A percentile compares a stretch with the other conserved stretches of the same genome.
phyloP scores from a whole-genome alignment of 2,113 vertebrate genomes.

The Corythaeola cristata region DNA sequence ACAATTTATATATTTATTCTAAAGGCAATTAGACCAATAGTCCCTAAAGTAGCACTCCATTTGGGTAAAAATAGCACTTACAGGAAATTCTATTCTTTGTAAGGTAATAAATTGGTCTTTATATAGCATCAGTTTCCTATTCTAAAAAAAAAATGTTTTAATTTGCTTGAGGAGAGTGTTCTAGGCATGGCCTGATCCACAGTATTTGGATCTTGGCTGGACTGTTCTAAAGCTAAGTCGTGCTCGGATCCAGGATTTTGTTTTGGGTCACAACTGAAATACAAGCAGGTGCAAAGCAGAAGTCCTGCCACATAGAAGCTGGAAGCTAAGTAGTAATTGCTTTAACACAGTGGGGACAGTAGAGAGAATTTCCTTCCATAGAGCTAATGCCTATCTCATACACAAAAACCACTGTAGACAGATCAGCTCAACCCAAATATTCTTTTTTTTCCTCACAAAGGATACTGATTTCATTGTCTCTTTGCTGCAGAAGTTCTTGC shows the following conservation, averaged over 20 bases:
- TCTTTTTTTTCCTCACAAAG: conserved; percentile 65
- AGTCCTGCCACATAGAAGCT: not conserved
- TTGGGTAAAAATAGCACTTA: conserved; percentile 33
- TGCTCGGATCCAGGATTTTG: not conserved
- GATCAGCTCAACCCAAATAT: not conserved
- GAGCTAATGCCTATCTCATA: not conserved
- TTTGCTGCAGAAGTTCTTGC: conserved; percentile 82
- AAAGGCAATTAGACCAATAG: not conserved
- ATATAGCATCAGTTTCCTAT: not conserved
- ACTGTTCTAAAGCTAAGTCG: not conserved
- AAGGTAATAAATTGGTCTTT: conserved; percentile 17
- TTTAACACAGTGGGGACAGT: not conserved
- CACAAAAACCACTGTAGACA: not conserved
- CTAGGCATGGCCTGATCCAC: not conserved
- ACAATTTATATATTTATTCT: not conserved
- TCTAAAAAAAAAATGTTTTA: not conserved
- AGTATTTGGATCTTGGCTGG: not conserved
- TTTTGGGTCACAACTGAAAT: not conserved
- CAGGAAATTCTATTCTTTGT: conserved; percentile 41
- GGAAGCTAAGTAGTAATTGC: not conserved
- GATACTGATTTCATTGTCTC: conserved; percentile 97
- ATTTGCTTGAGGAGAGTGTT: not conserved
- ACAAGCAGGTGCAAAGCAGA: not conserved
- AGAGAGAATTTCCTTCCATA: not conserved
- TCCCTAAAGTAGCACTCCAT: not conserved